Evolutionary conservation across 23 tunicate species (phyloP), one percentile per base, ranked within the genome.

Genomic region (Trididemnum nubilum): DNA sequence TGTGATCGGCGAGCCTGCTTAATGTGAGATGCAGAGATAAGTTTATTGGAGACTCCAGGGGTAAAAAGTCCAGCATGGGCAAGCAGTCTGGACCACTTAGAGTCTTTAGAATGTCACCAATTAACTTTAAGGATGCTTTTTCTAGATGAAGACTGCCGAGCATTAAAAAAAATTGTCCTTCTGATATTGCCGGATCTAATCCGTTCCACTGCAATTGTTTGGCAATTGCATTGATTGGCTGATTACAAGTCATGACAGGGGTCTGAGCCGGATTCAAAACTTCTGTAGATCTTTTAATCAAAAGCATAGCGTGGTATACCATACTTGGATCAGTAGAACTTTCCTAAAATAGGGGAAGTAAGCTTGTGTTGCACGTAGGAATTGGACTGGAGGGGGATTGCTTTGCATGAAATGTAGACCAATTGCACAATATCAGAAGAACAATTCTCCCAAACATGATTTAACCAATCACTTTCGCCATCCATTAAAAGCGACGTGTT

Each of bases 171-270:
- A 44, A 44, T 44, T 15, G 27, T 61, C 30, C 69, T 25, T 61
- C 69, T 4, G 23, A 9, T 9, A 61, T 61, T 22, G 27, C 24
- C 4, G 30, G 69, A 61, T 61, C 29, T 25, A 61, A 61, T 61
- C 27, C 69, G 30, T 25, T 69, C 74, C 74, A 69, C 38, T 69
- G 74, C 37, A 69, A 29, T n/a, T 69, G 74, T 69, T 28, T 69
- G 22, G 74, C 74, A 33, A 33, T 31, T 32, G 74, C 74, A 69
- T 29, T 28, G 19, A 69, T 31, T 33, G 74, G 74, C 39, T 69
- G 37, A 34, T 69, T 37, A 29, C 37, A 31, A 32, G 74, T 33
- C 36, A 69, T 31, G 26, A 32, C 74, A 32, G 74, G 39, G 26
- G n/a, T 69, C n/a, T 69, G 37, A 5, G 27, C 69, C 25, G 69